Percentiles rank a stretch among this genome's conserved stretches.
Evolutionary conservation across 92 coral and sea anemone genomes (phyloP).

Genomic region (Metridium senile): DNA sequence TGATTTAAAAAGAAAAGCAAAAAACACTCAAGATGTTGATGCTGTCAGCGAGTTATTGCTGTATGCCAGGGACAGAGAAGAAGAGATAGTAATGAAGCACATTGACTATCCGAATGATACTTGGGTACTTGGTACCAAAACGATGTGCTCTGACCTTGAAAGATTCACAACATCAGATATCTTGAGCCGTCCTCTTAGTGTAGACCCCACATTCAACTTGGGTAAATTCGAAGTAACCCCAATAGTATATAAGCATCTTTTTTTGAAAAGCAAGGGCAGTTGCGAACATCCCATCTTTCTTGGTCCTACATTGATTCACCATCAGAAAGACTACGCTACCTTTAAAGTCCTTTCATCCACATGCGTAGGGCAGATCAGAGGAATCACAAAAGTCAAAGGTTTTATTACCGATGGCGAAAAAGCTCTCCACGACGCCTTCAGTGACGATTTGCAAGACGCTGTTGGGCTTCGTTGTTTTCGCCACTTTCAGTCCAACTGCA

Average conservation of each 20-base stretch:
- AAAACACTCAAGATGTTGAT: not conserved
- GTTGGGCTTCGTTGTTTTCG: constrained; percentile 38
- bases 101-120: constrained; percentile 54
- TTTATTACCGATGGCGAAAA: constrained; percentile 56
- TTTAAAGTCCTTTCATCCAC: constrained; percentile 48
- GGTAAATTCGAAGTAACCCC: constrained; percentile 68
- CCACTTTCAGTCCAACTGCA: constrained; percentile 49
- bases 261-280: constrained; percentile 41
- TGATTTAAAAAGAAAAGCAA: not conserved
- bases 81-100: constrained; percentile 32
- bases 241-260: constrained; percentile 40
- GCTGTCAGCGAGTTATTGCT: constrained; percentile 23
- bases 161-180: constrained; percentile 33
- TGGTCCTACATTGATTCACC: constrained; percentile 66
- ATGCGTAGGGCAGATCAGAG: constrained; percentile 42
- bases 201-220: constrained; percentile 57
- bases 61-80: constrained; percentile 30
- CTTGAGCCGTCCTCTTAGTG: constrained; percentile 27
- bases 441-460: constrained; percentile 19
- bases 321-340: constrained; percentile 39
- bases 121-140: constrained; percentile 54
- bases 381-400: constrained; percentile 37
- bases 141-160: constrained; percentile 37
- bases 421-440: constrained; percentile 31
- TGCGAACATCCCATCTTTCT: constrained; percentile 45